Evolutionary conservation across 2,888 invertebrate genomes (phyloP), one percentile per base, ranked within the genome.

Genomic region (Plebejus melissa): DNA sequence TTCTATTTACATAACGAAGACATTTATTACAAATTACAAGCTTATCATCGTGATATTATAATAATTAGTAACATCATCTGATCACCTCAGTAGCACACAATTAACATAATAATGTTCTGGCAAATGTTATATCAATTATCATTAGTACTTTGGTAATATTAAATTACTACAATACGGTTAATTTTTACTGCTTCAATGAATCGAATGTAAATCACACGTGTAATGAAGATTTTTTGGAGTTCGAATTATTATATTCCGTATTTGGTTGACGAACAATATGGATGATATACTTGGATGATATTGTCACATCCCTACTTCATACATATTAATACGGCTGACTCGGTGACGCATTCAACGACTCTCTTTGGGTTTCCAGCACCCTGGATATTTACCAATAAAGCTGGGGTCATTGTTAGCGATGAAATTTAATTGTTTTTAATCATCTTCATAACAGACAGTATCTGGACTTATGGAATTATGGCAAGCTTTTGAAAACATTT

Each of bases 271-370:
- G 9, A 60, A 60, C 28, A 60, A 60, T 60, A 60, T 60, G 28
- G 11, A 60, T 11, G 41, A 41, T 41, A 41, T 41, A 41, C 41
- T 41, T 60, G 28, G 28, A 60, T 4, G 60, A 9, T 60, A 41
- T 28, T 28, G 46, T 71, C 46, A 50, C 71, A 71, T 71, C 71
- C 22, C 71, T 71, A 71, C 46, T 28, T 71, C 71, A 88, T 88
- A 88, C 87, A 88, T 88, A 88, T 88, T 88, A 86, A 88, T 87
- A 83, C 80, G 81, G 80, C 79, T 80, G 80, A 81, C 80, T 83
- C 80, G 81, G 83, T 83, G 85, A 86, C 85, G 85, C 82, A 79
- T 80, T 80, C 82, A 84, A 85, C 84, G 86, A 86, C 84, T 85
- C 83, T 84, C 83, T 74, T 77, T 81, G 82, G 82, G 81, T 77